Conservation (phyloP, 2,888 invertebrate genomes). For the Ommatoiulus sabulosus region DNA sequence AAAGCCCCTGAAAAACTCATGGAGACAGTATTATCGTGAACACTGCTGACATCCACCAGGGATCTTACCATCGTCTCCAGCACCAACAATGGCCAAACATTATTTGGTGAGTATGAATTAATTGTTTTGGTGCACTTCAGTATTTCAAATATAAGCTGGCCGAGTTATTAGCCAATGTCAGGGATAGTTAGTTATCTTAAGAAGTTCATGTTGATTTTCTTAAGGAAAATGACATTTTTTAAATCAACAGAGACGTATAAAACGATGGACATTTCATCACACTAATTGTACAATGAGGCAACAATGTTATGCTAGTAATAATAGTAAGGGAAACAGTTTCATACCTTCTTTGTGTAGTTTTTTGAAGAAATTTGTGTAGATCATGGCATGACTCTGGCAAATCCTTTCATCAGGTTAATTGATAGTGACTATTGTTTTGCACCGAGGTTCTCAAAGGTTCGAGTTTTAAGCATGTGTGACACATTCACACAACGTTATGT, state of each 20-base stretch:
- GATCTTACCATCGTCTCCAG: not conserved
- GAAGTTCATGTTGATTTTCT: too few relatives aligned
- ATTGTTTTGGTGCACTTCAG: not conserved
- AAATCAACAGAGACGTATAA: too few relatives aligned
- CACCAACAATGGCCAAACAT: not conserved
- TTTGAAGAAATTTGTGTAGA: not conserved
- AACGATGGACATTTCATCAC: not conserved
- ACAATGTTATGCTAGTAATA: not conserved
- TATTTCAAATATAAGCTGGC: too few relatives aligned
- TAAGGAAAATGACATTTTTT: too few relatives aligned
- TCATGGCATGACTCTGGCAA: not conserved
- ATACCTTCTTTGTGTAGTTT: not conserved
- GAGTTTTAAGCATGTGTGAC: too few relatives aligned
- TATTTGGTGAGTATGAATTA: constrained; percentile 2
- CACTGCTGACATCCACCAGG: not conserved
- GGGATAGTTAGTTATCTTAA: too few relatives aligned
- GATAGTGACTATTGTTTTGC: too few relatives aligned
- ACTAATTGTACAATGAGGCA: not conserved
- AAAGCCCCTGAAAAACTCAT: constrained; percentile 18
- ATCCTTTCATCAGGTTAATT: not conserved
- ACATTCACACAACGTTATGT: too few relatives aligned
- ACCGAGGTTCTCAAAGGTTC: too few relatives aligned
- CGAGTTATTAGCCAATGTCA: too few relatives aligned
- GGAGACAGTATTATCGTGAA: not conserved
- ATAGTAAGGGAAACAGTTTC: not conserved